Evolutionary conservation across 2,888 invertebrate genomes (phyloP), one percentile per base, ranked within the genome.

Genomic region (Glyphotaelius pellucidus): DNA sequence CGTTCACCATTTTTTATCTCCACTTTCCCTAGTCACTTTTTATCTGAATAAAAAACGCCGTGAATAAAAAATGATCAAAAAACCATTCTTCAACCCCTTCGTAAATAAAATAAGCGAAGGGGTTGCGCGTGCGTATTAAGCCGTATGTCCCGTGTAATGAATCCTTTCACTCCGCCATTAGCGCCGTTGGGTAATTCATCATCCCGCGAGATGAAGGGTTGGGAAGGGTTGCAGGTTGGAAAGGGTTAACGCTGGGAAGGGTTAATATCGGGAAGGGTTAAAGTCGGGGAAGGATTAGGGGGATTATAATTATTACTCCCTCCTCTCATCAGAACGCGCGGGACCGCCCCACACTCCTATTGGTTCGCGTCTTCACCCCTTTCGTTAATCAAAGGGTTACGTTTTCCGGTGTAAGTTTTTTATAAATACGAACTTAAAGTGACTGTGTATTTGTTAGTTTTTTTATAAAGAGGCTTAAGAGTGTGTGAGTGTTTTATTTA

Each of bases 341-440:
- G 95, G 95, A 94, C 95, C 96, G 95, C 96, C 96, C 95, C 94
- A 92, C 94, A 35, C 91, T 94, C 94, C 94, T 94, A 96, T 96
- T 96, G 96, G 96, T 94, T 94, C 95, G 94, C 92, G 94, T 94
- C 94, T 89, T 91, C 90, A 83, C 92, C 95, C 95, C 95, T 95
- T 92, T 90, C 92, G 92, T 92, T 93, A 92, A 92, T 94, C 93
- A 93, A 92, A 92, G 92, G 94, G 94, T 94, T 95, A 95, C 95
- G 95, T 94, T 92, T 19, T 90, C 80, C 31, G 4, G 85, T 90
- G 90, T 92, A 47, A 42, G 86, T 86, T 35, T 67, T 67, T 67
- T 67, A 67, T 67, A 67, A 67, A 67, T 25, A 67, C 52, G 67
- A 67, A 67, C 9, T 67, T 67, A 25, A 67, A 67, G 9, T n/a